Percentiles rank a stretch among this genome's conserved stretches.
phyloP scores from a whole-genome alignment of 2,797 vertebrate species.

The Capromys pilorides region DNA sequence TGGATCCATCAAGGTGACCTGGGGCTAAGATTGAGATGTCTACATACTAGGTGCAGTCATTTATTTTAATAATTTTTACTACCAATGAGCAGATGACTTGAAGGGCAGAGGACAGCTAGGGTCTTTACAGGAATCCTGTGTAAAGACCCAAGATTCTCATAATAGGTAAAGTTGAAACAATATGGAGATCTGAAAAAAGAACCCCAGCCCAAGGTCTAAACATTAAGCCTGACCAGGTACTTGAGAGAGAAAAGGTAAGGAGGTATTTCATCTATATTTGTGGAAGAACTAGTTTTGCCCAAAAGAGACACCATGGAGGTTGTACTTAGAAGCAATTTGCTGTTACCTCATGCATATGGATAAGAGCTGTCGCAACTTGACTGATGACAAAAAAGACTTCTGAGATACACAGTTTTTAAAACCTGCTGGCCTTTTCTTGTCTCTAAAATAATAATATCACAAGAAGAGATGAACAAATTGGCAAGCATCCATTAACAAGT shows the following conservation, averaged over 20 bases:
- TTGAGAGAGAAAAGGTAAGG: background rate
- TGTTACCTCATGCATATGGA: slow-evolving; percentile 70
- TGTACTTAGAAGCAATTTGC: background rate
- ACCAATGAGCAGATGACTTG: slow-evolving; percentile 54
- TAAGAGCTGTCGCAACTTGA: slow-evolving; percentile 56
- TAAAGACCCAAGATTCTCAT: background rate
- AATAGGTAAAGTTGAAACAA: background rate
- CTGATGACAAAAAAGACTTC: slow-evolving; percentile 68
- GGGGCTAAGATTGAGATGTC: slow-evolving; percentile 6
- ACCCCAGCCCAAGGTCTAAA: background rate
- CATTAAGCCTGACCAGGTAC: background rate
- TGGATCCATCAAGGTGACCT: slow-evolving; percentile 72
- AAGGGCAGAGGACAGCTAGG: background rate
- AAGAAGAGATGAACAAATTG: slow-evolving; percentile 74
- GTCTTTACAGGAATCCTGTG: background rate
- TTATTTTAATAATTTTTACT: slow-evolving; percentile 61
- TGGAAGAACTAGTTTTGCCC: background rate
- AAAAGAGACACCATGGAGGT: slow-evolving; percentile 44
- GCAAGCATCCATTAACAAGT: slow-evolving; percentile 67
- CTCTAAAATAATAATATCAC: slow-evolving; percentile 72
- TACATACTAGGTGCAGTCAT: slow-evolving; percentile 60
- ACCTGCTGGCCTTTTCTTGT: slow-evolving; percentile 64
- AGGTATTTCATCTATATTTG: background rate
- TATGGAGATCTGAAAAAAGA: background rate
- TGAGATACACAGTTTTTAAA: slow-evolving; percentile 66